Evolutionary conservation across 1,140 invertebrate genomes (phyloP), one percentile per base, ranked within the genome.

Genomic region (Megalonaias nervosa): DNA sequence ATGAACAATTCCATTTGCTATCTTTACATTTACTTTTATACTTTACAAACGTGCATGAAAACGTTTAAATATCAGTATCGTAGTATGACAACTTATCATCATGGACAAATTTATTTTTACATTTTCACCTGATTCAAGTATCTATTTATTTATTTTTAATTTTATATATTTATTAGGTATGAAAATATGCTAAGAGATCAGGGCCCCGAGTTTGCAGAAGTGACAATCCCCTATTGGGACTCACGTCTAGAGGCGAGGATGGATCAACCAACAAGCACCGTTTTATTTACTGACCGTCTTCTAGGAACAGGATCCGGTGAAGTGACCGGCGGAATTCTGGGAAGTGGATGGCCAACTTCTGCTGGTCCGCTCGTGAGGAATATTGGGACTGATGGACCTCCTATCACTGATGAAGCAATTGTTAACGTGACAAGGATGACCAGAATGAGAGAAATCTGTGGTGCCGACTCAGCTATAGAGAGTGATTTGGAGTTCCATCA

Each of bases 221-320:
- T 90, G 4, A 87, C 90, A 6, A 61, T 92, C 17, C 91, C 91
- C 14, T 91, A 91, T 80, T 91, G 91, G 90, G 90, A 91, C 73
- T 85, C 83, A 13, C 84, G 86, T 1, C 59, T 91, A 59, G 91
- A 91, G 66, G 74, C 78, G 11, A 83, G 84, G 71, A 80, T 92
- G 61, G 82, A 80, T 2, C 38, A 38, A 38, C 78, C 86, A 15
- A 80, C 83, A 6, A 76, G 86, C 38, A 91, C 91, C 1, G 82
- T 87, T 48, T 80, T 92, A 38, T 92, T 89, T 77, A 86, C 77
- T 61, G 74, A 84, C 1, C 77, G 85, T 11, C 88, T 92, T 67
- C 59, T 91, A 31, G 91, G 91, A 2, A 89, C 89, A 74, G 87
- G 88, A 13, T 82, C 90, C 79, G 90, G 90, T 19, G 88, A 82